A percentile compares a stretch with the other conserved stretches of the same genome.
Conservation (phyloP, 2,113 vertebrate species). For the Colossoma macropomum region DNA sequence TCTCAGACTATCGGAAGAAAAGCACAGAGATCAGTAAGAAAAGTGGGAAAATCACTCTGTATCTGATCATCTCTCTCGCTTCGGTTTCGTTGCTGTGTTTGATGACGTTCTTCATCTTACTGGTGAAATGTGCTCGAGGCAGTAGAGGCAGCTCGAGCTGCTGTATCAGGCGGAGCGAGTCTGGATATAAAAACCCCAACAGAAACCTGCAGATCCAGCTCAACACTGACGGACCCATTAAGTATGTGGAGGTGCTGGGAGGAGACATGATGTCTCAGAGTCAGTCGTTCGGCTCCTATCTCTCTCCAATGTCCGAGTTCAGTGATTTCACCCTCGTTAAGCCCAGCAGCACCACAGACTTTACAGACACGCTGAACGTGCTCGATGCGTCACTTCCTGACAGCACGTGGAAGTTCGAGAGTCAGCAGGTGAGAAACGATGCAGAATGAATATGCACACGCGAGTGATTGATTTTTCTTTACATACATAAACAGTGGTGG, state of each 20-base stretch:
- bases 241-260: slow-evolving; percentile 77
- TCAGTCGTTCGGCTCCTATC: slow-evolving; percentile 75
- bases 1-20: slow-evolving; percentile 70
- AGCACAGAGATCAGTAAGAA: slow-evolving; percentile 65
- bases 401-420: slow-evolving; percentile 55
- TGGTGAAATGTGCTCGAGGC: slow-evolving; percentile 56
- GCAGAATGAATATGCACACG: background rate
- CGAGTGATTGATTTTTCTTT: too few relatives aligned
- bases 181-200: slow-evolving; percentile 69
- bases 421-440: slow-evolving; percentile 53
- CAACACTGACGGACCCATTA: slow-evolving; percentile 77
- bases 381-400: slow-evolving; percentile 73
- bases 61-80: slow-evolving; percentile 65
- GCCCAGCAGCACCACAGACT: slow-evolving; percentile 68
- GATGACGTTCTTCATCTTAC: slow-evolving; percentile 58
- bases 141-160: slow-evolving; percentile 49
- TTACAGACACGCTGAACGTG: slow-evolving; percentile 67
- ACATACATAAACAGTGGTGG: too few relatives aligned
- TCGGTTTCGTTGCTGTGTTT: slow-evolving; percentile 58
- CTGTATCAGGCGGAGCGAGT: slow-evolving; percentile 57
- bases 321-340: slow-evolving; percentile 78
- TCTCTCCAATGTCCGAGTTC: slow-evolving; percentile 75
- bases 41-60: slow-evolving; percentile 70
- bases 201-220: slow-evolving; percentile 77
- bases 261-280: slow-evolving; percentile 71